These are phyloP conservation scores for Meiosimyza platycephala DNA, from an alignment of 2,888 invertebrate species.

Conservation along the genomic window DNA sequence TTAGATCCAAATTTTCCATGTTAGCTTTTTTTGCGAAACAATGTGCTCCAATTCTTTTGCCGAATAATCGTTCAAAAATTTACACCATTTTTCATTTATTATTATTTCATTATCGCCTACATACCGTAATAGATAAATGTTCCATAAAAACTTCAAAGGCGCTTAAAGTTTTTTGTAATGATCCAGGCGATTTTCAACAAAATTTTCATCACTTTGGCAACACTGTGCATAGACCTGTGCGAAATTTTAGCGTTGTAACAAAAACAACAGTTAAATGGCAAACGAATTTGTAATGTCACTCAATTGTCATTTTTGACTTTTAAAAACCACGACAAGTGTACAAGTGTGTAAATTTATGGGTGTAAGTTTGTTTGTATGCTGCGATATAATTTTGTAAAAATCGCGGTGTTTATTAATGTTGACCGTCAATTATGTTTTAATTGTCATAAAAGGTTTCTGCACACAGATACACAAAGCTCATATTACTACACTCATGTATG, in stretches of 20 bases:
- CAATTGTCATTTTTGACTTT: conserved; percentile 28
- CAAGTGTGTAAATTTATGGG: conserved; percentile 26
- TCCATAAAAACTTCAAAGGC: no score
- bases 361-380: conserved; percentile 29
- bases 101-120: no score
- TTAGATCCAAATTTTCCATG: no score
- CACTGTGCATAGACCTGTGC: background rate
- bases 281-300: conserved; percentile 29
- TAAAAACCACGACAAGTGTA: background rate
- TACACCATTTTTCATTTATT: no score
- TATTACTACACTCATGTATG: background rate
- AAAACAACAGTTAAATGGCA: background rate
- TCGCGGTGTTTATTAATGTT: conserved; percentile 48
- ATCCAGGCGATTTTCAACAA: background rate
- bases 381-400: conserved; percentile 35
- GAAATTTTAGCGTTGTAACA: background rate
- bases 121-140: no score
- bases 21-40: no score
- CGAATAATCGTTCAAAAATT: no score
- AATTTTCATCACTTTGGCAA: background rate
- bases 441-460: conserved; percentile 66
- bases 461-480: background rate
- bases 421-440: conserved; percentile 68
- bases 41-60: no score
- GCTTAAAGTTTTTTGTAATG: no score